A percentile compares a stretch with the other conserved stretches of the same genome.
phyloP scores from a whole-genome alignment of 1,140 invertebrate species.

The Drosophila kepulauana region DNA sequence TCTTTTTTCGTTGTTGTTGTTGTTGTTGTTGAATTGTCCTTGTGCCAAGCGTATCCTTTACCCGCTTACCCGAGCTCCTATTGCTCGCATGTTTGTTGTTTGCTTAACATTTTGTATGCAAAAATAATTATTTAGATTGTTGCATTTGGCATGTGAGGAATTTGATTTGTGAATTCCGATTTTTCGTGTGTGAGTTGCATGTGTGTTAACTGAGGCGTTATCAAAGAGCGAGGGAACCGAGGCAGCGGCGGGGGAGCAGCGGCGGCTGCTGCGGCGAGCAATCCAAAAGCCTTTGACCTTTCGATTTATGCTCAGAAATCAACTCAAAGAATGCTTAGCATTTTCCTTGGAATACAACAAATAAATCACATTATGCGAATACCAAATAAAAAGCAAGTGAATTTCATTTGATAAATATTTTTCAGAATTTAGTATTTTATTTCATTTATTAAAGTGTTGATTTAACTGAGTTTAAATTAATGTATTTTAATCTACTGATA shows the following conservation, averaged over 20 bases:
- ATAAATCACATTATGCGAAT: conserved; percentile 9
- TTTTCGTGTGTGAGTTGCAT: conserved; percentile 31
- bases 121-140: conserved; percentile 84
- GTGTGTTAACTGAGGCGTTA: conserved; percentile 21
- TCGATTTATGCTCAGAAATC: conserved; percentile 8
- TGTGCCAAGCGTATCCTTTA: conserved; percentile 45
- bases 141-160: conserved; percentile 58
- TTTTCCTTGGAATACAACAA: background rate
- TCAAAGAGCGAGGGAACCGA: too few relatives aligned
- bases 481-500: too few relatives aligned
- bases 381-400: background rate
- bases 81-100: conserved; percentile 59
- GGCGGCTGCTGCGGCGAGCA: too few relatives aligned
- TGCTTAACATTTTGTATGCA: conserved; percentile 78
- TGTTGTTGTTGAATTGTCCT: conserved; percentile 34
- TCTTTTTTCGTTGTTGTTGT: conserved; percentile 47
- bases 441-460: too few relatives aligned
- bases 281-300: conserved; percentile 24
- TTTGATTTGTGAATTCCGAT: conserved; percentile 41
- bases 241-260: background rate
- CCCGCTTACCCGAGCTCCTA: background rate
- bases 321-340: conserved; percentile 11
- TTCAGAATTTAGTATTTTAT: too few relatives aligned
- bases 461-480: too few relatives aligned
- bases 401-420: background rate